Conservation (phyloP, 2,113 vertebrate genomes). For the Brachyhypopomus gauderio region DNA sequence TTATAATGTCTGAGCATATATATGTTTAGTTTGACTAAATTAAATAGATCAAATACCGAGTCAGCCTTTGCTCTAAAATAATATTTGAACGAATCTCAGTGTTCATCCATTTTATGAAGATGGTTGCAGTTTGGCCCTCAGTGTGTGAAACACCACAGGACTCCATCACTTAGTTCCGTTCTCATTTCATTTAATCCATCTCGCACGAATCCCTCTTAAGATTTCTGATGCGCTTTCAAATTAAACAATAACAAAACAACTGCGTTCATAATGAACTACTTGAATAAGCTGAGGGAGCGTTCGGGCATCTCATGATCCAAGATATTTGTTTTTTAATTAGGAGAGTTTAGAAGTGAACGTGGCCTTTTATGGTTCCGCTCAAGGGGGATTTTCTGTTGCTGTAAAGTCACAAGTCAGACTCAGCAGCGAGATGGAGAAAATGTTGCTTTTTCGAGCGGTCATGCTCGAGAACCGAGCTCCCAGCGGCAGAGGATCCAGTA, state of each 20-base stretch:
- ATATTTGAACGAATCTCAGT: not conserved
- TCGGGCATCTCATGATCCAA: conserved; percentile 41
- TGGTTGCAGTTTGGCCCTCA: not conserved
- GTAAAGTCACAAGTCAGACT: conserved; percentile 16
- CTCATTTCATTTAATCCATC: conserved; percentile 32
- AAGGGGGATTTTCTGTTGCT: conserved; percentile 5
- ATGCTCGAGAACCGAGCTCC: not conserved
- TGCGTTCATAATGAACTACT: conserved; percentile 59
- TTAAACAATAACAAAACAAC: conserved; percentile 63
- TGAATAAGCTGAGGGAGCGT: conserved; percentile 63
- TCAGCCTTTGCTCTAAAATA: not conserved
- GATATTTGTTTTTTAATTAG: conserved; percentile 65
- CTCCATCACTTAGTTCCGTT: conserved; percentile 3
- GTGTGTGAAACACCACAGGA: not conserved
- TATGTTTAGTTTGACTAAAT: not conserved
- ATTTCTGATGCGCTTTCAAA: conserved; percentile 54
- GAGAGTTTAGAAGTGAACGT: conserved; percentile 56
- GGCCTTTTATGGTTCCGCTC: conserved; percentile 53
- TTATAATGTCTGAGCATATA: not conserved
- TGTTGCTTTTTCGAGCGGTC: no score
- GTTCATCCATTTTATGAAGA: not conserved
- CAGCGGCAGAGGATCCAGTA: not conserved
- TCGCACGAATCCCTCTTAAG: conserved; percentile 46
- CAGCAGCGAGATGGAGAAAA: conserved; percentile 2
- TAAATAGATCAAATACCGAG: not conserved